These are phyloP conservation scores for Psophia crepitans DNA, from an alignment of 2,113 vertebrate species.

Conservation along the genomic window DNA sequence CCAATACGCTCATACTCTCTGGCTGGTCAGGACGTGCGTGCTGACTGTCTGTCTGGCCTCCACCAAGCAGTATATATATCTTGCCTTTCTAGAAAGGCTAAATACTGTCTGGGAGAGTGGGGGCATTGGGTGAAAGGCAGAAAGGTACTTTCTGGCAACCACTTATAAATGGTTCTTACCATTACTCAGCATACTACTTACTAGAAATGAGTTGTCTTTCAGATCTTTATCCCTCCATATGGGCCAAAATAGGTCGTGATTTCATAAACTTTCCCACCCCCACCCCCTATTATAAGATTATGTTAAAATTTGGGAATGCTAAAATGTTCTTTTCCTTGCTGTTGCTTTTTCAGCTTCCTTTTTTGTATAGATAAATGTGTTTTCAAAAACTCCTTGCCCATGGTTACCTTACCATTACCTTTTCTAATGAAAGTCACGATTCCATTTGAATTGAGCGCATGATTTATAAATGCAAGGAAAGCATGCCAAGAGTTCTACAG, in stretches of 20 bases:
- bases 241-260: background rate
- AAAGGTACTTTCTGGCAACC: background rate
- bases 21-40: conserved; percentile 26
- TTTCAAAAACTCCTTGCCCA: background rate
- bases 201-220: background rate
- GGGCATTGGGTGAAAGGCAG: background rate
- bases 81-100: background rate
- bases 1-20: background rate
- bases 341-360: background rate
- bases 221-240: background rate
- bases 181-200: background rate
- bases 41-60: conserved; percentile 35
- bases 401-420: background rate
- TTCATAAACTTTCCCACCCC: background rate
- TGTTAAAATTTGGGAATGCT: background rate
- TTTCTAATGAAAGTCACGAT: background rate
- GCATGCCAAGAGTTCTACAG: background rate
- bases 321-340: background rate
- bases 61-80: background rate
- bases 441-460: background rate
- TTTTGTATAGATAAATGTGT: background rate
- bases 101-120: background rate
- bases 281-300: too few species aligned
- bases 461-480: background rate
- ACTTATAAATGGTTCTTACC: background rate